Conservation (phyloP, 2,113 vertebrate species). For the Dasypus novemcinctus region DNA sequence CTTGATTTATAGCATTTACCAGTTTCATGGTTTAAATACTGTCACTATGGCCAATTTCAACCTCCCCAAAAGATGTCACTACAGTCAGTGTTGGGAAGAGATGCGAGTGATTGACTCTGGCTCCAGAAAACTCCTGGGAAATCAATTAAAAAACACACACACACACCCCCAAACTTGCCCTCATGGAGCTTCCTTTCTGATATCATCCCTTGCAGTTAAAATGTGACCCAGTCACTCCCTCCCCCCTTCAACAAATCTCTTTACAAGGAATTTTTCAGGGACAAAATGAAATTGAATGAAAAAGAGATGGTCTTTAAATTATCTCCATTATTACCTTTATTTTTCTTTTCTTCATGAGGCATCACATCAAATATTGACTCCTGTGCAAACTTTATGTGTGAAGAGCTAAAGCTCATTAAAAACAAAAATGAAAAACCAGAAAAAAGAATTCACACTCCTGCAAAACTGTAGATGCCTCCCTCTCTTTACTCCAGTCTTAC, state of each 20-base stretch:
- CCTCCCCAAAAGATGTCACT: rapidly evolving
- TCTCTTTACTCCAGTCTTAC: background rate
- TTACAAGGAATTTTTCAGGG: background rate
- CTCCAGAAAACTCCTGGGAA: too few relatives aligned
- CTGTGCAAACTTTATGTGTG: background rate
- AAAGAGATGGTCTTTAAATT: background rate
- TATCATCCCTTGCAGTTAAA: background rate
- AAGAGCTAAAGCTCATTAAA: background rate
- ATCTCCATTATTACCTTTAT: background rate
- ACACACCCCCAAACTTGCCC: too few relatives aligned
- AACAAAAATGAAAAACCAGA: background rate
- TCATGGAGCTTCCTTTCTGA: background rate
- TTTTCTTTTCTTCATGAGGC: background rate
- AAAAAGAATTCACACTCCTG: background rate
- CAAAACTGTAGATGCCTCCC: background rate
- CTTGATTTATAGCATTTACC: background rate
- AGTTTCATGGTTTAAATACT: rapidly evolving
- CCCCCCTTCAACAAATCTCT: background rate
- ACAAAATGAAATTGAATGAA: background rate
- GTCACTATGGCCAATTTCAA: background rate
- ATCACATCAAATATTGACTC: background rate
- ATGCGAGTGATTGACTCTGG: rapidly evolving
- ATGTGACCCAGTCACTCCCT: too few relatives aligned
- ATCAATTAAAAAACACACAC: background rate
- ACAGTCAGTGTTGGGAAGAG: background rate